Base-by-base conservation (phyloP, 37 sponge, comb jelly and placozoan genomes). In the Tethya wilhelma region DNA sequence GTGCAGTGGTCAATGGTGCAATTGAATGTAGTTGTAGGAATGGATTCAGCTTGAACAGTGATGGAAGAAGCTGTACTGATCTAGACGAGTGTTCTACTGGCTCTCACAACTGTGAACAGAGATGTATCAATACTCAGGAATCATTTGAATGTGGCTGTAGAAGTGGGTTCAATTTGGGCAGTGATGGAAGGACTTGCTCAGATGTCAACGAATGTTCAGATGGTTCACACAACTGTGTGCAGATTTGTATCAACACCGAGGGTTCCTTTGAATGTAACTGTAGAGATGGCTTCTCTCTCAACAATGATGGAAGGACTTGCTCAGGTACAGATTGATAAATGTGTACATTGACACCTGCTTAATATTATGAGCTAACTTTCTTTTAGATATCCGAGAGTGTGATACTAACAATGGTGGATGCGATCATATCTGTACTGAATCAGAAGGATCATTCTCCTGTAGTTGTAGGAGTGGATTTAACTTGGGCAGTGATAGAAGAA, bases 81-180 rank as follows among this genome's bases (percentile, higher is more conserved):
- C 53, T 28, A 38, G 20, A 20, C n/a, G n/a, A n/a, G n/a, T n/a
- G n/a, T n/a, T n/a, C n/a, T n/a, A n/a, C n/a, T n/a, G n/a, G n/a
- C n/a, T n/a, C n/a, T n/a, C n/a, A 22, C 36, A 57, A 65, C 2
- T 81, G 82, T 59, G 11, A 33, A 1, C 82, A 81, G 9, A n/a
- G 29, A n/a, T 81, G 82, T 70, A 81, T 73, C 23, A 71, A 81
- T 45, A 81, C 82, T 12, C 49, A 4, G 28, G 82, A 73, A 30
- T 38, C 53, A n/a, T 70, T 59, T 28, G 33, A 17, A 11, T 81
- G 82, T 70, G 23, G 60, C 58, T 81, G 82, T 49, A 70, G 6
- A 29, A 53, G 64, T 71, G 82, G 82, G 29, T 81, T 57, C 44
- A 33, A 1, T 4, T 46, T 71, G 45, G 33, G n/a, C 37, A 60